These are phyloP conservation scores for Zapornia atra DNA, from an alignment of 2,113 vertebrate species.

Conservation along the genomic window DNA sequence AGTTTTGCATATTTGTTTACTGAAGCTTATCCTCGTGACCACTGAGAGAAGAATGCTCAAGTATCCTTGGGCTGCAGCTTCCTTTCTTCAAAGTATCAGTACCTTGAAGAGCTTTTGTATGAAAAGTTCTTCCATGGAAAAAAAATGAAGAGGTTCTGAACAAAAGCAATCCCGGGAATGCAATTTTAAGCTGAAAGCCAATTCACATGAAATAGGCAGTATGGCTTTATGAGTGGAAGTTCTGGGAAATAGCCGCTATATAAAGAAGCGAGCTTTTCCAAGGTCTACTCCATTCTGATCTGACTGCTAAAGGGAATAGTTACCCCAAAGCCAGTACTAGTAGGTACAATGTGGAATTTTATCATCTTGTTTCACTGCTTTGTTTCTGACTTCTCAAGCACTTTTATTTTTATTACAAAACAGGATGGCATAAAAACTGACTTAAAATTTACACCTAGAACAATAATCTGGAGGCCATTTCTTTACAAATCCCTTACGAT, in stretches of 20 bases:
- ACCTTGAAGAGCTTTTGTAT: background rate
- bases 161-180: slow-evolving; percentile 16
- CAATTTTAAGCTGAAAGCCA: slow-evolving; percentile 17
- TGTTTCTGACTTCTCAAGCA: slow-evolving; percentile 27
- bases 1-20: background rate
- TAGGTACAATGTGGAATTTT: background rate
- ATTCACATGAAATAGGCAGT: background rate
- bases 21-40: background rate
- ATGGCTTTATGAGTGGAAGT: slow-evolving; percentile 47
- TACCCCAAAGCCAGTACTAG: background rate
- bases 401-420: slow-evolving; percentile 21
- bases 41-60: background rate
- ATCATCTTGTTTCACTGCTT: slow-evolving; percentile 38
- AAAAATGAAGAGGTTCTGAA: background rate
- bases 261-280: slow-evolving; percentile 27
- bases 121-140: background rate
- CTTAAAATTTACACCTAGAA: slow-evolving; percentile 52
- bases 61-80: background rate
- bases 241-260: slow-evolving; percentile 15
- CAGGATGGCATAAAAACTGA: background rate
- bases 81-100: background rate
- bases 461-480: slow-evolving; percentile 26
- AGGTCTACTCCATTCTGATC: background rate
- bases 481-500: slow-evolving; percentile 17
- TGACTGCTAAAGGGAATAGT: slow-evolving; percentile 40